These are phyloP conservation scores for Sciurus vulgaris DNA, from an alignment of 2,797 vertebrate species.

Conservation along the genomic window DNA sequence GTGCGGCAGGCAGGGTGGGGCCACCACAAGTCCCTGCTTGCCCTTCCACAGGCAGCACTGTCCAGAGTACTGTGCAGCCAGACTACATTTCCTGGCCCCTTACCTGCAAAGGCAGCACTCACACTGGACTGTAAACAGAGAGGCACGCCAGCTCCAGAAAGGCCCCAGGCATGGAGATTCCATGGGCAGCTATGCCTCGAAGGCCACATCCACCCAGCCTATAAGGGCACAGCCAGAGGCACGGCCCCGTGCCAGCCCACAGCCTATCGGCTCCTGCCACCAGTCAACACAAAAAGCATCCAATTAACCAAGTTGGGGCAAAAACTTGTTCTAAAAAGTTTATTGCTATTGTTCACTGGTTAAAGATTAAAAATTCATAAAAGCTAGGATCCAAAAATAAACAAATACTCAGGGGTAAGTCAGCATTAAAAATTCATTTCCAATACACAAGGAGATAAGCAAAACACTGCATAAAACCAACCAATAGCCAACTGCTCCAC, in stretches of 20 bases:
- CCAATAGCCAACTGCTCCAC: background rate
- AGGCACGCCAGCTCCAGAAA: background rate
- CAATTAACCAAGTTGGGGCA: background rate
- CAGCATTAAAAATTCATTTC: background rate
- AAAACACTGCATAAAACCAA: background rate
- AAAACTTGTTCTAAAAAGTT: background rate
- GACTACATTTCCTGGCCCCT: too few relatives aligned
- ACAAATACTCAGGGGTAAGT: background rate
- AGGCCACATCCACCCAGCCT: background rate
- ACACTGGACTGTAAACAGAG: too few relatives aligned
- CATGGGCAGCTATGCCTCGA: accelerated
- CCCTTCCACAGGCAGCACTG: too few relatives aligned
- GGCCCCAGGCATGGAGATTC: background rate
- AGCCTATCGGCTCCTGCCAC: background rate
- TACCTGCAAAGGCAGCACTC: background rate
- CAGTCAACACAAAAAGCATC: background rate
- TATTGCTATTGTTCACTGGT: background rate
- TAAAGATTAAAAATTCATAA: conserved; percentile 13
- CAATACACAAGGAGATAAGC: background rate
- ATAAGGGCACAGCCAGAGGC: background rate
- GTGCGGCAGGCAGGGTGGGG: background rate
- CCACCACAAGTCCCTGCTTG: too few relatives aligned
- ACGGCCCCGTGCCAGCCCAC: background rate
- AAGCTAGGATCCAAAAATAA: background rate
- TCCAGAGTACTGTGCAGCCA: too few relatives aligned